Percentiles rank a stretch among this genome's conserved stretches.
Conservation (phyloP, 2,797 vertebrate species). For the Poeciliopsis presidionis region DNA sequence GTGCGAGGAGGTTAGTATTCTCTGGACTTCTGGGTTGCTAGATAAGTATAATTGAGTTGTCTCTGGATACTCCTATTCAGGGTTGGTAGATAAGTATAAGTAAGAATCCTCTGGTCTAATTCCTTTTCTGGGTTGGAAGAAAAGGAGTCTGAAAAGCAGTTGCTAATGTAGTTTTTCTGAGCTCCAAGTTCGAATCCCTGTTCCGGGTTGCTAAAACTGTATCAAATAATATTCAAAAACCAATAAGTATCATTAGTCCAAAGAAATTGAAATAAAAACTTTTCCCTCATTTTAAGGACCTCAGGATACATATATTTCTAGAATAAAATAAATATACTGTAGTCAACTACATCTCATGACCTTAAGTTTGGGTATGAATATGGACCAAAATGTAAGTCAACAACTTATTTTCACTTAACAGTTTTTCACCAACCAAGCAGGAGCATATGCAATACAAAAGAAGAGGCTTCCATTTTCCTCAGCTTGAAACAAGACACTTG, state of each 20-base stretch:
- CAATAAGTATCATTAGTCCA: neutral
- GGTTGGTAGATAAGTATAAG: too few relatives aligned
- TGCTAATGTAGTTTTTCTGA: too few relatives aligned
- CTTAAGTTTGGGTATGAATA: neutral
- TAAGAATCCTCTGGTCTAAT: too few relatives aligned
- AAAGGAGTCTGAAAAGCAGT: too few relatives aligned
- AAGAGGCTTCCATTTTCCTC: neutral
- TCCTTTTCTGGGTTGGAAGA: too few relatives aligned
- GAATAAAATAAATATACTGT: neutral
- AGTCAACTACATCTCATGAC: neutral
- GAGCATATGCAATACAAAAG: neutral
- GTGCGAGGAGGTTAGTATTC: too few relatives aligned
- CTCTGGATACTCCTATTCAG: too few relatives aligned
- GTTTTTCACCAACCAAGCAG: neutral
- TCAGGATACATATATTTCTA: neutral
- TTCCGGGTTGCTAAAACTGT: too few relatives aligned
- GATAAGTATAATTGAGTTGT: too few relatives aligned
- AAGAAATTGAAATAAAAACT: neutral
- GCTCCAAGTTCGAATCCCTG: too few relatives aligned
- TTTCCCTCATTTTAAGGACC: neutral
- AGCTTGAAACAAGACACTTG: neutral
- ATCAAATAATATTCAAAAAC: too few relatives aligned
- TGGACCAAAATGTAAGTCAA: neutral
- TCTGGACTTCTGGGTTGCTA: too few relatives aligned
- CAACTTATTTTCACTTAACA: neutral